These are phyloP conservation scores for Bactericera cockerelli DNA, from an alignment of 1,140 invertebrate genomes.

Conservation along the genomic window DNA sequence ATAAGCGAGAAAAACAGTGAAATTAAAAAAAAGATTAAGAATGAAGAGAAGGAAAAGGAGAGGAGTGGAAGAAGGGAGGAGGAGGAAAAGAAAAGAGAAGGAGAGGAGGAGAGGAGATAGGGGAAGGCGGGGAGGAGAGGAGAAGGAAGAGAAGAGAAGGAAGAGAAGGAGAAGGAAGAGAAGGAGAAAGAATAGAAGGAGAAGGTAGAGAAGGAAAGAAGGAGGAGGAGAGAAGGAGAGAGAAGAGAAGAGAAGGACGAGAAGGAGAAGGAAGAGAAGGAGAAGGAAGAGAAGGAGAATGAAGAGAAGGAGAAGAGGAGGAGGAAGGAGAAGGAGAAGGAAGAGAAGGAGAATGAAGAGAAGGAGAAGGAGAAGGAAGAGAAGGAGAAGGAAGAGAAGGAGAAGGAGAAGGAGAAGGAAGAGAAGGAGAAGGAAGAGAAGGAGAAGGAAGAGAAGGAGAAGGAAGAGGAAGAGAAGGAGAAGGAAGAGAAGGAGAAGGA, in stretches of 20 bases:
- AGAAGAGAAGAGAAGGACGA: constrained; percentile 7
- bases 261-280: constrained; percentile 14
- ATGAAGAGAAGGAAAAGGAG: too few species aligned
- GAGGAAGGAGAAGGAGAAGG: constrained; percentile 11
- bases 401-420: constrained; percentile 15
- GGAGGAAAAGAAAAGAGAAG: too few species aligned
- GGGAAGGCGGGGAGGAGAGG: too few species aligned
- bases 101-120: too few species aligned
- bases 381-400: constrained; percentile 4
- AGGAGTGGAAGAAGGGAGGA: too few species aligned
- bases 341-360: too few species aligned
- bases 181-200: constrained; percentile 12
- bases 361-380: constrained; percentile 11
- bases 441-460: constrained; percentile 15
- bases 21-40: too few species aligned
- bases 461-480: constrained; percentile 13
- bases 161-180: constrained; percentile 12
- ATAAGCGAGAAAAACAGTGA: too few species aligned
- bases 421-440: constrained; percentile 16
- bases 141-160: too few species aligned
- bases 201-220: too few species aligned
- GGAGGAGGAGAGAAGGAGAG: constrained; percentile 14
- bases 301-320: neutral
- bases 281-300: too few species aligned
- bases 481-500: constrained; percentile 12